phyloP scores from a whole-genome alignment of 1,140 invertebrate genomes.

The Drosophila orosa region DNA sequence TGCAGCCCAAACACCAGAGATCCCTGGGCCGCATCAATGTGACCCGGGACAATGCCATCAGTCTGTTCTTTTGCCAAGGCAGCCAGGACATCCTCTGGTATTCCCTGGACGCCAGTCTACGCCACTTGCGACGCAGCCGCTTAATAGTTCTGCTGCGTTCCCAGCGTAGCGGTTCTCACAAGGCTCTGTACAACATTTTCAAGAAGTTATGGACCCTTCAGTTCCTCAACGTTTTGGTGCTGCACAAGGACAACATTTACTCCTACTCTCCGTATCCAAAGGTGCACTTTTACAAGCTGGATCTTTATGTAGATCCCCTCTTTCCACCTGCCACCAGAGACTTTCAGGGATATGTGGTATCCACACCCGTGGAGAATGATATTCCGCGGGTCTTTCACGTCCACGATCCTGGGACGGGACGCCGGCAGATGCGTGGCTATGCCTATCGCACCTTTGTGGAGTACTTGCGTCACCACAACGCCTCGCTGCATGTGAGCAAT shows the following conservation, averaged over 20 bases:
- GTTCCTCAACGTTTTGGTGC: slow-evolving; percentile 54
- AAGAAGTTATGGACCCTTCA: slow-evolving; percentile 55
- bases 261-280: slow-evolving; percentile 63
- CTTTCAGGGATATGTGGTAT: slow-evolving; percentile 59
- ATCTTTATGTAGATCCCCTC: slow-evolving; percentile 3
- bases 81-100: slow-evolving; percentile 55
- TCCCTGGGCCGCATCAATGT: slow-evolving; percentile 30
- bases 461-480: slow-evolving; percentile 67
- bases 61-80: slow-evolving; percentile 52
- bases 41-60: slow-evolving; percentile 48
- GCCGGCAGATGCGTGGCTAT: slow-evolving; percentile 51
- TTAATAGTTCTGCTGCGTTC: slow-evolving; percentile 42
- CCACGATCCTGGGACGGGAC: slow-evolving; percentile 25
- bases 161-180: background rate
- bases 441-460: slow-evolving; percentile 66
- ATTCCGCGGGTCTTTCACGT: slow-evolving; percentile 66
- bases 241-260: slow-evolving; percentile 48
- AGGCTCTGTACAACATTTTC: slow-evolving; percentile 42
- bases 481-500: slow-evolving; percentile 56
- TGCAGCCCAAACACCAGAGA: background rate
- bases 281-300: slow-evolving; percentile 29
- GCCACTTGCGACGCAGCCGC: slow-evolving; percentile 44
- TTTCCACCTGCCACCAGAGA: slow-evolving; percentile 37
- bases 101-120: slow-evolving; percentile 43
- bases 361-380: slow-evolving; percentile 74